Evolutionary conservation across 2,888 invertebrate species (phyloP).

Genomic region (Melangyna quadrimaculata): DNA sequence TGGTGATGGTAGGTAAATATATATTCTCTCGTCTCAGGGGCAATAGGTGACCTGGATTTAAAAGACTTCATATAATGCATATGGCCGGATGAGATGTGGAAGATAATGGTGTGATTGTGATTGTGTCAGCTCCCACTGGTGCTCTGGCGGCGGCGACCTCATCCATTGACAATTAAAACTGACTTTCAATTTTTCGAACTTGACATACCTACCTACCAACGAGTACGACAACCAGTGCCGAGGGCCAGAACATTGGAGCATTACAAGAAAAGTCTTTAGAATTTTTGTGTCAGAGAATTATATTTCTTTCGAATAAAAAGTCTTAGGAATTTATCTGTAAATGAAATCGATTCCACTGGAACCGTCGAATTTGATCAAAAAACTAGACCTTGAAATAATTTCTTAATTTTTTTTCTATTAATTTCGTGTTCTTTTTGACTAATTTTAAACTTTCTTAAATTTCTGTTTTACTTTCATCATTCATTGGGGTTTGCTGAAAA

Average conservation of each 20-base stretch:
- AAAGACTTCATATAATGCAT: conserved; percentile 3
- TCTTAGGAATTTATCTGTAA: too few relatives aligned
- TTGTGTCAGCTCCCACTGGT: conserved; percentile 9
- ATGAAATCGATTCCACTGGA: neutral
- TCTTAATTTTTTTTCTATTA: neutral
- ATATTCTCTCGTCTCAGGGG: conserved; percentile 33
- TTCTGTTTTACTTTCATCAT: too few relatives aligned
- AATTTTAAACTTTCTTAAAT: too few relatives aligned
- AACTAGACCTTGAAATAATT: neutral
- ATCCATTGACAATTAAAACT: conserved; percentile 58
- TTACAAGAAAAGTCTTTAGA: too few relatives aligned
- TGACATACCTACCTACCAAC: conserved; percentile 26
- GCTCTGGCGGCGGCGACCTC: too few relatives aligned
- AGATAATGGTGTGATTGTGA: conserved; percentile 18
- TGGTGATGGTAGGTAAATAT: neutral
- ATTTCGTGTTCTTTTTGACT: too few relatives aligned
- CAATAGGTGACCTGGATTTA: conserved; percentile 48
- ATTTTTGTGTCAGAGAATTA: too few relatives aligned
- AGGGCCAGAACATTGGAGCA: too few relatives aligned
- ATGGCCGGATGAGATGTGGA: conserved; percentile 30
- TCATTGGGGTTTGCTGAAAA: too few relatives aligned
- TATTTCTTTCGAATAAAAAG: too few relatives aligned
- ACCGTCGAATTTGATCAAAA: neutral
- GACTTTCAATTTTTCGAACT: conserved; percentile 64
- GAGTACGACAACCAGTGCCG: neutral